Evolutionary conservation across 2,113 vertebrate genomes (phyloP).

Genomic region (Sitta europaea): DNA sequence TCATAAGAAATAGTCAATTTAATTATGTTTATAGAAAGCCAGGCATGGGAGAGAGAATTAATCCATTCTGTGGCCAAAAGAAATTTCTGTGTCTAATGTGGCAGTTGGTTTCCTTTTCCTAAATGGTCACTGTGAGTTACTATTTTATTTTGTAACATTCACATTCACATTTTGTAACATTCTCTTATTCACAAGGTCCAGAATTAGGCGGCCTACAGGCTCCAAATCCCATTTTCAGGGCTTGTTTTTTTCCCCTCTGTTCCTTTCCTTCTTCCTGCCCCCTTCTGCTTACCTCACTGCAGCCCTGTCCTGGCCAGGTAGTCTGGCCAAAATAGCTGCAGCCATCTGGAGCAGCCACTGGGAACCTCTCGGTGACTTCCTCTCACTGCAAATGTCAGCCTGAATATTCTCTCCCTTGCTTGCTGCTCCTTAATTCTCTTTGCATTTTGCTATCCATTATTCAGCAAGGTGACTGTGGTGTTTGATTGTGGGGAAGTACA

Average conservation of each 20-base stretch:
- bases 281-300: not conserved
- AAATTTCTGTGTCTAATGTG: not conserved
- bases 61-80: not conserved
- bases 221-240: not conserved
- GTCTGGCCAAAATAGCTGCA: slow-evolving; percentile 59
- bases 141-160: not conserved
- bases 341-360: slow-evolving; percentile 45
- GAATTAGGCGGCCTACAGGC: not conserved
- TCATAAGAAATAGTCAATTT: slow-evolving; percentile 1
- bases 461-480: slow-evolving; percentile 32
- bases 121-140: not conserved
- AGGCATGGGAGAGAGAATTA: not conserved
- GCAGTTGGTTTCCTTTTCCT: not conserved
- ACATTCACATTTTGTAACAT: not conserved
- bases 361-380: slow-evolving; percentile 5
- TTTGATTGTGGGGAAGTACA: not conserved
- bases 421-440: slow-evolving; percentile 16
- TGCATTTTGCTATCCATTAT: slow-evolving; percentile 22
- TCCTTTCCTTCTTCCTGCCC: not conserved
- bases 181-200: not conserved
- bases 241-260: not conserved
- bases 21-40: slow-evolving; percentile 10
- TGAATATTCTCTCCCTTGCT: slow-evolving; percentile 11
- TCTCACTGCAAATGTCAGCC: slow-evolving; percentile 41
- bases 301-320: slow-evolving; percentile 18